Base-by-base conservation (phyloP, 2,113 vertebrate species). In the zebrafish (Danio rerio) region DNA sequence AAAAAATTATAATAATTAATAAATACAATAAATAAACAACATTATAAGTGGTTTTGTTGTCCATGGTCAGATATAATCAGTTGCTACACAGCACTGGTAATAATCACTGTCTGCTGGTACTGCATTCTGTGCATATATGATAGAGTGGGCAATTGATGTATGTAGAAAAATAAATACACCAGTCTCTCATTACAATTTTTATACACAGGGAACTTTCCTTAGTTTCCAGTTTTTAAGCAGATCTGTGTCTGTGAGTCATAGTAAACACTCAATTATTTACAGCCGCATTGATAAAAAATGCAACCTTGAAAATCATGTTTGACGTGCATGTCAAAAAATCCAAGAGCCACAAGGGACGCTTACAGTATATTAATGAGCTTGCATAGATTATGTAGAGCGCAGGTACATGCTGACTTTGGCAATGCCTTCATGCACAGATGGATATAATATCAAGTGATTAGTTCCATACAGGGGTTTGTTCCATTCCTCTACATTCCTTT, bases 401-500 rank as follows among this genome's bases (percentile, higher is more conserved):
- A 88, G 85, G 86, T 79, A 84, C 84, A 84, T 85, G 80, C 85
- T 73, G 82, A 87, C 53, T 68, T 58, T 53, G 21, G 49, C 58
- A 18, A 18, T 45, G 50, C 21, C 45, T 47, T 80, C 66, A 83
- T 80, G 77, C 63, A 76, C 18, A 21, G 82, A 84, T 89, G 91
- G 90, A 89, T 84, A 88, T 87, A 89, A 76, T 62, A 63, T 61
- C 13, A 50, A 73, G 84, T 88, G 0, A 9, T 59, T 81, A 83
- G 83, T 87, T 85, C 80, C 80, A 81, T 92, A 89, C 85, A 91
- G 86, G 82, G 84, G 77, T 89, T 45, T 88, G 85, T 89, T 63
- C 9, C 69, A 92, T 90, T 93, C 90, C 89, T 89, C 87, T 81
- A 90, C 79, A 87, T 88, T 92, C 88, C 90, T 89, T 90, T 87